phyloP scores from a whole-genome alignment of 2,888 invertebrate genomes.

The Lepidocyrtoides sp. region DNA sequence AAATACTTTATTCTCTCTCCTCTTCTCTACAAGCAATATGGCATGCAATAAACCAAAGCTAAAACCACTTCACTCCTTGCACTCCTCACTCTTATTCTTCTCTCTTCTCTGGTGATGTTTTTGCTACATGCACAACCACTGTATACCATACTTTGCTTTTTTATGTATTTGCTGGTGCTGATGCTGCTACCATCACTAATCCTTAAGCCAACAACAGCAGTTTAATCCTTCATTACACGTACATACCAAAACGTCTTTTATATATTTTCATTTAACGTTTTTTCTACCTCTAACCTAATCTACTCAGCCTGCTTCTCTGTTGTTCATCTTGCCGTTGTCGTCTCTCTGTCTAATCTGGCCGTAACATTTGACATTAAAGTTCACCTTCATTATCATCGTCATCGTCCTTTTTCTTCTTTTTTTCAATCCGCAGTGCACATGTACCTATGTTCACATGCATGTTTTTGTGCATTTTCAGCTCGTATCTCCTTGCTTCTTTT shows the following conservation, averaged over 20 bases:
- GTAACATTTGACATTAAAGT: constrained; percentile 72
- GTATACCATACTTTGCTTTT: background rate
- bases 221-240: constrained; percentile 61
- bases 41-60: constrained; percentile 22
- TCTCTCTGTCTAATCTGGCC: constrained; percentile 68
- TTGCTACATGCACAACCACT: background rate
- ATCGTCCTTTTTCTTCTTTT: background rate
- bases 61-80: background rate
- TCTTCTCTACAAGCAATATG: constrained; percentile 37
- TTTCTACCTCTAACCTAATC: constrained; percentile 12
- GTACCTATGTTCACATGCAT: background rate
- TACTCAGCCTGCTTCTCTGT: background rate
- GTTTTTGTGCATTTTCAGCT: background rate
- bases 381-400: constrained; percentile 54
- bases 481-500: background rate
- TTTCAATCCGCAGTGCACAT: too few relatives aligned
- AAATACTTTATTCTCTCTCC: constrained; percentile 28
- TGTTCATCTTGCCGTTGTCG: constrained; percentile 60
- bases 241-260: constrained; percentile 45
- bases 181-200: constrained; percentile 43
- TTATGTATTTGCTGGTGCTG: background rate
- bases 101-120: background rate
- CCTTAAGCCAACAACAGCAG: constrained; percentile 56
- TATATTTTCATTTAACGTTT: constrained; percentile 42
- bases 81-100: too few relatives aligned